A percentile compares a stretch with the other conserved stretches of the same genome.
Conservation (phyloP, 2,797 vertebrate species). For the Chaenodraco wilsoni region DNA sequence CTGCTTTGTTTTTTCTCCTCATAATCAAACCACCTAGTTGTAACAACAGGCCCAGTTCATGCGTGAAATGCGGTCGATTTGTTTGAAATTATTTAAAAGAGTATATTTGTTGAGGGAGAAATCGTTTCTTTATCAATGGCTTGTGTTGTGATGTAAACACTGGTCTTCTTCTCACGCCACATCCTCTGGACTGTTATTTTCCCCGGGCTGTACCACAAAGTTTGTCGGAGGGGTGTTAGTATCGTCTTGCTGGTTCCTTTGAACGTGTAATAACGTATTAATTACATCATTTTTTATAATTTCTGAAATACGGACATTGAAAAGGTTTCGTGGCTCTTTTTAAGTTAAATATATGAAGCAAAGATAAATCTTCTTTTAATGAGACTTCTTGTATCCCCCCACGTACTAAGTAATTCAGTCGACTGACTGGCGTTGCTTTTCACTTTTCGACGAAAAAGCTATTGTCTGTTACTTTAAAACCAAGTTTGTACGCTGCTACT, state of each 20-base stretch:
- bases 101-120: neutral
- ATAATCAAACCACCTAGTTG: neutral
- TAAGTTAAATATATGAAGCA: accelerated
- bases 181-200: slow-evolving; percentile 75
- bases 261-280: accelerated
- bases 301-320: accelerated
- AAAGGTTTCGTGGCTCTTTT: accelerated
- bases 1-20: neutral
- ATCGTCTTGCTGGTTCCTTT: neutral
- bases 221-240: slow-evolving; percentile 47
- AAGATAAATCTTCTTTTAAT: accelerated
- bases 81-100: accelerated
- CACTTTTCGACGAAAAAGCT: slow-evolving; percentile 61
- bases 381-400: neutral
- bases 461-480: slow-evolving; percentile 44
- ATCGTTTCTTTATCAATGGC: accelerated
- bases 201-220: slow-evolving; percentile 74
- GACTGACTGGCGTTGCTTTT: slow-evolving; percentile 41
- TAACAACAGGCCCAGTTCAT: neutral
- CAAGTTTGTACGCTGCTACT: neutral
- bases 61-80: neutral
- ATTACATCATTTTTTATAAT: accelerated
- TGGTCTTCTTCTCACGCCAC: slow-evolving; percentile 23
- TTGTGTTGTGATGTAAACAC: neutral
- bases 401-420: neutral